These are phyloP conservation scores for Ditula angustiorana DNA, from an alignment of 2,888 invertebrate genomes.

Conservation along the genomic window DNA sequence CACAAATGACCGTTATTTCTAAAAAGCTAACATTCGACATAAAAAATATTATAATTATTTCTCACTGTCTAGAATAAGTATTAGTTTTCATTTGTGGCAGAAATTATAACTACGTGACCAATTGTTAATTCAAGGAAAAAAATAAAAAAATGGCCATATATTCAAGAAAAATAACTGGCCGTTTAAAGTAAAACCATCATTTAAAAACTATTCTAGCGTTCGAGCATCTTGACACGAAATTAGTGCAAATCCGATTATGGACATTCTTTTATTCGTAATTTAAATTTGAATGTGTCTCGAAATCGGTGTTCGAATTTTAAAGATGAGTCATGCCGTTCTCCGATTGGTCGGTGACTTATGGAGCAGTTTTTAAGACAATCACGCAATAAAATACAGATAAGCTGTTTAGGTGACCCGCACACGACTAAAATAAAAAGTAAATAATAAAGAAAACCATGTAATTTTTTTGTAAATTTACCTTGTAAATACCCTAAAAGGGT, in stretches of 20 bases:
- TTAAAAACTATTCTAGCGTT: slow-evolving; percentile 15
- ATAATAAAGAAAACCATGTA: too few relatives aligned
- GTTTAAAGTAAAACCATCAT: slow-evolving; percentile 17
- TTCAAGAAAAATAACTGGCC: slow-evolving; percentile 6
- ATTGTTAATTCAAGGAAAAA: too few relatives aligned
- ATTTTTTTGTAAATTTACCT: too few relatives aligned
- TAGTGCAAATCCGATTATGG: slow-evolving; percentile 36
- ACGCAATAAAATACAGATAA: slow-evolving; percentile 17
- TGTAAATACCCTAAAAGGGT: too few relatives aligned
- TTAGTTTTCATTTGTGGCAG: too few relatives aligned
- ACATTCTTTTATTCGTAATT: slow-evolving; percentile 28
- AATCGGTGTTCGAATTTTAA: slow-evolving; percentile 21
- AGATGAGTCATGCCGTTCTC: slow-evolving; percentile 20
- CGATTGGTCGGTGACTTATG: slow-evolving; percentile 14
- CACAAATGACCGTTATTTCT: too few relatives aligned
- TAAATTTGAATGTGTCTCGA: slow-evolving; percentile 33
- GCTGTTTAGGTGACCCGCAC: neutral
- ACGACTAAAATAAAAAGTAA: neutral
- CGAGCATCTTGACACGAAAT: slow-evolving; percentile 27
- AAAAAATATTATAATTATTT: too few relatives aligned
- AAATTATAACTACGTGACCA: too few relatives aligned
- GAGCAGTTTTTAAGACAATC: slow-evolving; percentile 21
- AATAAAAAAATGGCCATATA: slow-evolving; percentile 18
- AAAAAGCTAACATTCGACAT: too few relatives aligned
- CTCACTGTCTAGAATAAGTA: too few relatives aligned